Evolutionary conservation across 2,888 invertebrate genomes (phyloP), one percentile per base, ranked within the genome.

Genomic region (Macropis europaea): DNA sequence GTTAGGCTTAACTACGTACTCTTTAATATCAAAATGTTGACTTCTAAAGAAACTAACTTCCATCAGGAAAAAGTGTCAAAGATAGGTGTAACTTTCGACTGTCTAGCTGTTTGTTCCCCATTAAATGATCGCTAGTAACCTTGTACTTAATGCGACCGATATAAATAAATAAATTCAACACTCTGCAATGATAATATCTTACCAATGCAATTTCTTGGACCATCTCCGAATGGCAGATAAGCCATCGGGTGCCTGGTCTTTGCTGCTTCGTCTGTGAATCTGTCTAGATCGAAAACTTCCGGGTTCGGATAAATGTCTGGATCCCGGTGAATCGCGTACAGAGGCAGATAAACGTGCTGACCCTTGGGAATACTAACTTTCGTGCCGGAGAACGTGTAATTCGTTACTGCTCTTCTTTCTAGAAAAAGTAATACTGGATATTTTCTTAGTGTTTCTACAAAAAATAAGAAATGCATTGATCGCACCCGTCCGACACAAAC

Each of bases 201-300:
- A 85, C 84, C 86, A 7, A 86, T 82, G 11, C 86, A 86, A 48
- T 86, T 86, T 54, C 86, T 74, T 0, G 83, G 83, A 2, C 84
- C 84, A 53, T 80, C 76, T 13, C 84, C 86, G 36, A 86, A 86
- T 1, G 85, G 82, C 11, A 86, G 36, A 45, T 77, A 81, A 17
- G 64, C 32, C 77, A 83, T 85, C 3, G 83, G 63, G 43, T 86
- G 78, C 42, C 82, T 76, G 3, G 17, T 22, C 52, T 73, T 64
- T 0, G 63, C 32, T 11, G 34, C 76, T 17, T 84, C 76, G 1
- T 79, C 77, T 2, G 7, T 73, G 42, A 86, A 87, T 73, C 86
- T 74, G 17, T 86, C 83, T 3, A 85, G 86, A 76, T 87, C 81
- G 36, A 86, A 86, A 0, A 52, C 63, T 2, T 80, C 74, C n/a